phyloP scores from a whole-genome alignment of 2,797 vertebrate species.

The Chaetodon trifasciatus region DNA sequence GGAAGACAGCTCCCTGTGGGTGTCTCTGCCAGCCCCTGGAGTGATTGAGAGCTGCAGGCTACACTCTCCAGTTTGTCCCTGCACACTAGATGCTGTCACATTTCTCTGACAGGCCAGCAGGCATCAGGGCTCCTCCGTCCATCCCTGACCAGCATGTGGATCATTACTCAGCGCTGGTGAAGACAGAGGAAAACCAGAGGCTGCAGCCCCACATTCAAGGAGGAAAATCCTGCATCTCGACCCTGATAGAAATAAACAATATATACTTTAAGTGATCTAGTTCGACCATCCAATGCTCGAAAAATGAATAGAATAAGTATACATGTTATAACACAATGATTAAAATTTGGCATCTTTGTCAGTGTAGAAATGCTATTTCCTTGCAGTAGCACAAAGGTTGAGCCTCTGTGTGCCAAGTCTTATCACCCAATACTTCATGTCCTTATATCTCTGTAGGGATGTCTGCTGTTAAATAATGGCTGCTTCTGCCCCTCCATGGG shows the following conservation, averaged over 20 bases:
- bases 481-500: conserved; percentile 19
- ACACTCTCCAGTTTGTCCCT: conserved; percentile 74
- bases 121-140: conserved; percentile 68
- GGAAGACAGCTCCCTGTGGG: conserved; percentile 66
- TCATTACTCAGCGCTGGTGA: conserved; percentile 66
- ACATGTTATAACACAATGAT: conserved; percentile 25
- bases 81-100: conserved; percentile 76
- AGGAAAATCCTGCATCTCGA: conserved; percentile 35
- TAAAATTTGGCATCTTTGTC: conserved; percentile 39
- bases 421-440: conserved; percentile 41
- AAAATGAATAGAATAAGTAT: conserved; percentile 6
- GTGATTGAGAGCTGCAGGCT: conserved; percentile 78
- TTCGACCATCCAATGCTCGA: conserved; percentile 9
- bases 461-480: conserved; percentile 47
- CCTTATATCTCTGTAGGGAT: conserved; percentile 45
- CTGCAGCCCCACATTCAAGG: conserved; percentile 15
- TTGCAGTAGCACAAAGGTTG: conserved; percentile 22
- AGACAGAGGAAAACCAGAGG: conserved; percentile 44
- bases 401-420: conserved; percentile 30
- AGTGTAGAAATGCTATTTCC: conserved; percentile 14
- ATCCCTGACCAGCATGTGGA: conserved; percentile 69
- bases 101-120: conserved; percentile 84
- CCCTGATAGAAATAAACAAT: conserved; percentile 34
- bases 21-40: conserved; percentile 69
- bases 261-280: conserved; percentile 30